Base-by-base conservation (phyloP, 2,888 invertebrate species). In the Pristionchus mayeri region DNA sequence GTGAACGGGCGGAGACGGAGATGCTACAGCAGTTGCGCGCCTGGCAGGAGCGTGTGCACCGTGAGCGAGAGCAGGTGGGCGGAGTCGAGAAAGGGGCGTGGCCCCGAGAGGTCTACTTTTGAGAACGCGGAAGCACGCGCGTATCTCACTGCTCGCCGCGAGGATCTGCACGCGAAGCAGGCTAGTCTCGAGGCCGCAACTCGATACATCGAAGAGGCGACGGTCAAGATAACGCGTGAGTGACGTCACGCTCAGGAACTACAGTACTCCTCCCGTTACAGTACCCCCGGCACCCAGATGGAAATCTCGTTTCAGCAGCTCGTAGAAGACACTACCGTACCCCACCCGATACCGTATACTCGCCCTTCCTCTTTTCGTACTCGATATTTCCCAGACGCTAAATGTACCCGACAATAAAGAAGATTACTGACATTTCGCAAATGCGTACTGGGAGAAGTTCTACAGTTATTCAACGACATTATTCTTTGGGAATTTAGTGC, bases 281-380 rank as follows among this genome's bases (percentile, higher is more conserved):
- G 71, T 71, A 71, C 71, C 71, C 71, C 37, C 37, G 71, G 40
- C 71, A 40, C 71, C 71, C 30, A 40, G 9, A 24, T 71, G 71
- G 11, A 27, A 18, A 16, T 34, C 21, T 3, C 16, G 30, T 21
- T n/a, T n/a, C n/a, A n/a, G n/a, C n/a, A n/a, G n/a, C n/a, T n/a
- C n/a, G n/a, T 63, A 63, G 63, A 63, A 34, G 63, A 63, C 24
- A 21, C 63, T 63, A 63, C 63, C 18, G 63, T 37, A 63, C 60
- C 60, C 7, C 34, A 13, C 63, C 60, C 63, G 18, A 16, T 63
- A 30, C 34, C 21, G 21, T 6, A 30, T 63, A 63, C 63, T 37
- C 21, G 34, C 52, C 52, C 71, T 40, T 27, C 52, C 54, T 54
- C 50, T 37, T 48, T n/a, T 54, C 79, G 44, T 37, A 79, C 48